Base-by-base conservation (phyloP, 2,113 vertebrate genomes). In the Octodon degus region DNA sequence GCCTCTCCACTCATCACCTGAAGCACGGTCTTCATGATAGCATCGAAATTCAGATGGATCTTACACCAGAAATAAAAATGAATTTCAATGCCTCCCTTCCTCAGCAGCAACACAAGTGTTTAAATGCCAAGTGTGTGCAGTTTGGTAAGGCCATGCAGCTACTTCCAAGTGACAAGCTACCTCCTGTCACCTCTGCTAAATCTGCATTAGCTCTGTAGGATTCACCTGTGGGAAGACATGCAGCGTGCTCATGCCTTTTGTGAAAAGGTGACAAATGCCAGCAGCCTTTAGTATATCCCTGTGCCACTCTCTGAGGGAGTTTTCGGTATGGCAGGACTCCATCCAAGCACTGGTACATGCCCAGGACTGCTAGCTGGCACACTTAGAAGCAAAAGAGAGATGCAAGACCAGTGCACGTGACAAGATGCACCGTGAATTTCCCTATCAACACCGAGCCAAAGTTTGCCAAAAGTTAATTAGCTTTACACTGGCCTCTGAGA, bases 11-110 rank as follows among this genome's bases (percentile, higher is more conserved):
- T 86, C 83, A n/a, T 95, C 89, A 91, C 55, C 65, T 24, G 87
- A 24, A 32, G 34, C 27, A 30, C 37, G 14, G n/a, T 65, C 93
- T 91, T 97, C 83, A 79, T 95, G 72, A 94, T 2, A 63, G 74
- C 80, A 30, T 13, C 60, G 94, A 72, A 89, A 97, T 94, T 92
- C 96, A 93, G 93, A 79, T 79, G 94, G 91, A 88, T 93, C 81
- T 89, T 81, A 74, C 16, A 77, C 24, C 72, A 87, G 92, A 96
- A 79, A 92, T 79, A 93, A 94, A 93, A 94, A 96, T 58, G 88
- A 88, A 90, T 89, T 80, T 87, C 47, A 98, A 68, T 81, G 91
- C 89, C 96, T 96, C 74, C 1, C 16, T 27, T 95, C 96, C 34
- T 83, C 13, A 22, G 80, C 72, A 88, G 90, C 55, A 96, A 67